Base-by-base conservation (phyloP, 2,797 vertebrate species). In the Hozukius guyotensis region DNA sequence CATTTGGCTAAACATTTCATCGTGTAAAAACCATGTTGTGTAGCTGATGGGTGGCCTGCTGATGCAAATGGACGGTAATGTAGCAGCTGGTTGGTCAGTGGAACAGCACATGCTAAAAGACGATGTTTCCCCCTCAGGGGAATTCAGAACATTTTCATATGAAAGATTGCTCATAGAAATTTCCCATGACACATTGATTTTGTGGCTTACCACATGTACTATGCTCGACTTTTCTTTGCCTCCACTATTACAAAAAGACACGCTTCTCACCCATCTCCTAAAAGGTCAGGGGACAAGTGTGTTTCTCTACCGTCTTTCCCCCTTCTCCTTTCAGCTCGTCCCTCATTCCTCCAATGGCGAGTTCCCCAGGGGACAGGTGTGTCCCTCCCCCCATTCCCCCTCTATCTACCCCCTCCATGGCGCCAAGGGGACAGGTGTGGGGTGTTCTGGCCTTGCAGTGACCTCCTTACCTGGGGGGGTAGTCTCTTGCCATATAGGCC, bases 371-470 rank as follows among this genome's bases (percentile, higher is more conserved):
- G 81, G 90, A 91, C 89, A 93, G 91, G 83, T 92, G 88, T 81
- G 83, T 82, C 72, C 4, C 80, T 46, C 27, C 25, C 12, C n/a
- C 49, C 29, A 9, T 71, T 71, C 60, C 38, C 60, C 57, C 38
- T 52, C 57, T 29, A 56, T 62, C 57, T 36, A 55, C 74, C 72
- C 46, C 84, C 79, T 81, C 78, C 72, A 60, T 88, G 84, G 78
- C 68, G 59, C 84, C 78, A 80, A 60, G 29, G 46, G 86, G 90
- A 90, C 94, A 94, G 94, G 93, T 94, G 92, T 85, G 77, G 66
- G 62, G 75, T 91, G 81, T 53, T 31, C 57, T 91, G 91, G 74
- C 93, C 93, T 83, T 73, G 29, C 74, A 38, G 69, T 74, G 90
- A 94, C 91, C 94, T 92, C 83, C 25, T 74, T 84, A 84, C 86